Base-by-base conservation (phyloP, 2,888 invertebrate species). In the Aporophyla nigra region DNA sequence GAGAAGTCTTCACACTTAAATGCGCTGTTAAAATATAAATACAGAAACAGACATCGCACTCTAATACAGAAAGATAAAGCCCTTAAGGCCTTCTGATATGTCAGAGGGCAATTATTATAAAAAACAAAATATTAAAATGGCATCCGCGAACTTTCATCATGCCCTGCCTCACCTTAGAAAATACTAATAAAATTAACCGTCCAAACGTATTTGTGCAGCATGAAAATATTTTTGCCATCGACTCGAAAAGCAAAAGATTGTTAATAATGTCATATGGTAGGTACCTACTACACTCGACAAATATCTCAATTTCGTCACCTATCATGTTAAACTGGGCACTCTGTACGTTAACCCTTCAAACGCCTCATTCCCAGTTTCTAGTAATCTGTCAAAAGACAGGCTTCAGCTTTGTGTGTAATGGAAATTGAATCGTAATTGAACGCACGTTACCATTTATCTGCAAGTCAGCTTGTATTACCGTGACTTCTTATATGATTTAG, bases 401-500 rank as follows among this genome's bases (percentile, higher is more conserved):
- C 51, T 54, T 62, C 51, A 59, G 27, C 33, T 53, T 61, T 54
- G 46, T 62, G 12, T 70, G 27, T 72, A 80, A 76, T 74, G 59
- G 59, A 68, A 73, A 78, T 73, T 70, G 59, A 69, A 80, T 78
- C 40, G 27, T 75, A 74, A 74, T 86, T 63, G 74, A 73, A 86
- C 59, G 61, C 59, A 69, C 63, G 80, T 82, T 78, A 82, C 70
- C 65, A 68, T 80, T 70, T 72, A 65, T 78, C 63, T 76, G 66
- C 69, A 58, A 75, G 63, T 66, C 78, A 74, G 54, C 75, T 74
- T 51, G 51, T 53, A 73, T 74, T 70, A 78, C 9, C 33, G 49
- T 76, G 68, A 70, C 71, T 72, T 49, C 58, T 76, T 78, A 76
- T 46, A 78, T 76, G 78, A 81, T 86, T 86, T 63, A 76, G 69